Evolutionary conservation across 2,888 invertebrate species (phyloP).

Genomic region (Ditula angustiorana): DNA sequence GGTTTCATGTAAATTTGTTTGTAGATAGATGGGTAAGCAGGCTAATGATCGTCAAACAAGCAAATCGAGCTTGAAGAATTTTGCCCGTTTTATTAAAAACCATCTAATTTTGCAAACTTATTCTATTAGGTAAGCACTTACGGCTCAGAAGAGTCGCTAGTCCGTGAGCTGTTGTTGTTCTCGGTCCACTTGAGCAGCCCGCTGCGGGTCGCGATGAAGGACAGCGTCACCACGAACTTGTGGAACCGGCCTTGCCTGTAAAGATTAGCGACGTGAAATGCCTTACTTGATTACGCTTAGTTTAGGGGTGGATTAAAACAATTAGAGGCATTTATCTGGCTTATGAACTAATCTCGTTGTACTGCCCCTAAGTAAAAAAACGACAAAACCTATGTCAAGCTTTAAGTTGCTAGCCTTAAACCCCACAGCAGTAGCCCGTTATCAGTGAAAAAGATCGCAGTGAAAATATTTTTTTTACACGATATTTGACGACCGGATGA

Average conservation of each 20-base stretch:
- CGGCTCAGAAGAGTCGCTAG: slow-evolving; percentile 88
- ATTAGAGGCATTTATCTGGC: neutral
- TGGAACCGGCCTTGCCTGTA: slow-evolving; percentile 93
- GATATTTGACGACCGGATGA: too few relatives aligned
- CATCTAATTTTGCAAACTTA: too few relatives aligned
- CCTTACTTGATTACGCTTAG: neutral
- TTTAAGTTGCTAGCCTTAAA: neutral
- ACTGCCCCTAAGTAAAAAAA: too few relatives aligned
- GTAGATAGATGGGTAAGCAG: too few relatives aligned
- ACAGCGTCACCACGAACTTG: slow-evolving; percentile 93
- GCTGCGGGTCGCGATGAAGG: slow-evolving; percentile 96
- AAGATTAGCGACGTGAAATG: slow-evolving; percentile 58
- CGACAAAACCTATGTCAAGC: neutral
- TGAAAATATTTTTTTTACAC: too few relatives aligned
- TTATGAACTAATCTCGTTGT: too few relatives aligned
- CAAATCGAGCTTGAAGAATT: too few relatives aligned
- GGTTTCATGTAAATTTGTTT: too few relatives aligned
- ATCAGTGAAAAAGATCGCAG: too few relatives aligned
- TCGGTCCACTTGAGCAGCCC: slow-evolving; percentile 96
- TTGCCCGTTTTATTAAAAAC: too few relatives aligned
- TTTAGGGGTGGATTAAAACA: neutral
- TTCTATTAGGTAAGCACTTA: slow-evolving; percentile 73
- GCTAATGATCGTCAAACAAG: too few relatives aligned
- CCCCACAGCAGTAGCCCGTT: too few relatives aligned
- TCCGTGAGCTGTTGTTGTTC: slow-evolving; percentile 79